phyloP scores from a whole-genome alignment of 1,140 invertebrate genomes.

The Diabrotica undecimpunctata region DNA sequence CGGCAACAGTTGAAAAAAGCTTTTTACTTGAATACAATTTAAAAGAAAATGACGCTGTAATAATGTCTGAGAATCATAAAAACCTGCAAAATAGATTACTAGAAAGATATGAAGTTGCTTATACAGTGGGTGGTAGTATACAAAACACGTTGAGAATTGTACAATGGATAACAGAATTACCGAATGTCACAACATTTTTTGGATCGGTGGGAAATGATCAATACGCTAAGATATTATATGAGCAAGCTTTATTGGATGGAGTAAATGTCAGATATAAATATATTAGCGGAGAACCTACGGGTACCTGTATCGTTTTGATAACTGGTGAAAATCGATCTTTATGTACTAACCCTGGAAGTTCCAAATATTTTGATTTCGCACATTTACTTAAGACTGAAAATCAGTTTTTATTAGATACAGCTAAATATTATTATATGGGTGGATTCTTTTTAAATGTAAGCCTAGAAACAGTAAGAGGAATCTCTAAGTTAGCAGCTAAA shows the following conservation, averaged over 20 bases:
- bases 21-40: conserved; percentile 84
- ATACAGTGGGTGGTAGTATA: conserved; percentile 91
- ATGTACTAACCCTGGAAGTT: conserved; percentile 93
- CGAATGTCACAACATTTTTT: conserved; percentile 81
- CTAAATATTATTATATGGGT: conserved; percentile 85
- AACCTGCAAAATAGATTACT: conserved; percentile 78
- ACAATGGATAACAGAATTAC: conserved; percentile 87
- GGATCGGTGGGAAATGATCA: conserved; percentile 93
- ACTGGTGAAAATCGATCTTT: conserved; percentile 83
- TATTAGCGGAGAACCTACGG: conserved; percentile 74
- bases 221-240: conserved; percentile 81
- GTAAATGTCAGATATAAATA: conserved; percentile 87
- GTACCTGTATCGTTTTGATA: conserved; percentile 84
- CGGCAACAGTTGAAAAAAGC: conserved; percentile 71
- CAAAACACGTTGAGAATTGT: conserved; percentile 91
- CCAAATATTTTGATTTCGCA: conserved; percentile 85
- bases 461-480: conserved; percentile 75
- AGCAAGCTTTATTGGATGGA: conserved; percentile 77
- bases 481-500: conserved; percentile 73
- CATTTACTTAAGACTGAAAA: conserved; percentile 79
- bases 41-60: conserved; percentile 90
- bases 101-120: conserved; percentile 73
- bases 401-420: conserved; percentile 72
- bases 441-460: conserved; percentile 96
- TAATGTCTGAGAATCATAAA: conserved; percentile 87